Conservation (phyloP, 2,888 invertebrate genomes). For the Melolontha melolontha region DNA sequence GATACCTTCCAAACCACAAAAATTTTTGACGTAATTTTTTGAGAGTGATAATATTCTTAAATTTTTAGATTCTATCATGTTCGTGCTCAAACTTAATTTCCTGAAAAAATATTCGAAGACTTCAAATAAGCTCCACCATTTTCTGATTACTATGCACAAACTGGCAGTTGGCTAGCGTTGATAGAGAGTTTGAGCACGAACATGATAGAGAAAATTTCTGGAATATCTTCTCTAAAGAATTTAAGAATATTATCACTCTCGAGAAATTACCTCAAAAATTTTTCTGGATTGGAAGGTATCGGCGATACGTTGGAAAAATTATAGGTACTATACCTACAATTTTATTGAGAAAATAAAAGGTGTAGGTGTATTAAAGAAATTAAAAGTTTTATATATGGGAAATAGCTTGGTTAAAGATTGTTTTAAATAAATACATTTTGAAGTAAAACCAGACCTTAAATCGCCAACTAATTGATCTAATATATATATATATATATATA, state of each 20-base stretch:
- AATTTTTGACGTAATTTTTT: conserved; percentile 90
- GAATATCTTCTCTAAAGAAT: conserved; percentile 85
- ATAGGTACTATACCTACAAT: conserved; percentile 97
- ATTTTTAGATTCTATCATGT: conserved; percentile 91
- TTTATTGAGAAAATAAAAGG: conserved; percentile 93
- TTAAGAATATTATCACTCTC: conserved; percentile 87
- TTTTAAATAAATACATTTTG: too few relatives aligned
- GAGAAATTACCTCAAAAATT: conserved; percentile 90
- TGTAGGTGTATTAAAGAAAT: conserved; percentile 80
- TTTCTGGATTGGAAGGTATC: conserved; percentile 89
- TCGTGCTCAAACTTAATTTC: conserved; percentile 91
- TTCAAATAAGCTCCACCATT: conserved; percentile 14
- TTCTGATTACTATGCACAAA: conserved; percentile 64
- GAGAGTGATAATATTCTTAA: conserved; percentile 87
- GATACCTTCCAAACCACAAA: conserved; percentile 89
- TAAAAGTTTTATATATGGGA: conserved; percentile 86
- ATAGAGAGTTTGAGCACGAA: conserved; percentile 92
- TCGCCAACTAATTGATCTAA: too few relatives aligned
- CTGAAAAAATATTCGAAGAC: conserved; percentile 66
- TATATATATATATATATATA: too few relatives aligned
- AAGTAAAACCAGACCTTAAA: too few relatives aligned
- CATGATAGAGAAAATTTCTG: conserved; percentile 91
- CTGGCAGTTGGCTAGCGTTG: conserved; percentile 82
- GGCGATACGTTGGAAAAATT: conserved; percentile 90
- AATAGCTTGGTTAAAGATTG: conserved; percentile 91